Evolutionary conservation across 2,888 invertebrate species (phyloP), one percentile per base, ranked within the genome.

Genomic region (Agrochola macilenta): DNA sequence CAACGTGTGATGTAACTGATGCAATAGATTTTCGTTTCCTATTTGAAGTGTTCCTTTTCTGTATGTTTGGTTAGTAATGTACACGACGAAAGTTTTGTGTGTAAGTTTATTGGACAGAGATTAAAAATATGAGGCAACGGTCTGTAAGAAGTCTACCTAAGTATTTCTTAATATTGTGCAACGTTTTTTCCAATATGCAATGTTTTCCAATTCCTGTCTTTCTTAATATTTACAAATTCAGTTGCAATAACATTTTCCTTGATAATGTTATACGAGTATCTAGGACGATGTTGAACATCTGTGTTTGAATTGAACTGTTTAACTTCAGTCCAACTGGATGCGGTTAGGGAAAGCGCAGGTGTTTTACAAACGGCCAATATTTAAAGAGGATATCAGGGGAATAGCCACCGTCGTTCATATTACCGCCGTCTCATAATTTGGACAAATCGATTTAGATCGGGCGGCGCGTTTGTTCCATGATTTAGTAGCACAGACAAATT

Each of bases 361-460:
- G 93, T 89, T 90, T 69, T 66, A 76, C 89, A 81, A 81, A 90
- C 89, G 91, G 92, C 91, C 90, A 93, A 94, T 94, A 93, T 94
- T 94, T 93, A 94, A 93, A 94, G 91, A 93, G 92, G 89, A 88
- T 89, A 87, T 81, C 78, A 79, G 78, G 76, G 71, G 83, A 82
- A 88, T 87, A 87, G 87, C 88, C 88, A 89, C 87, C 89, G 89
- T 88, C 87, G 88, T 85, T 81, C 75, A 78, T 84, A 80, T 89
- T 87, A 87, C 89, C 87, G 88, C 74, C 82, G 64, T 90, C 86
- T 93, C 91, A 93, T 96, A 96, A 96, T 96, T 96, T 94, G 94
- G 92, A 95, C 95, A 95, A 94, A 96, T 96, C 96, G 96, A 95
- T 96, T 96, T 95, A 95, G 95, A 96, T 93, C 95, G 93, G 79